Evolutionary conservation across 2,113 vertebrate genomes (phyloP).

Genomic region (Colossoma macropomum): DNA sequence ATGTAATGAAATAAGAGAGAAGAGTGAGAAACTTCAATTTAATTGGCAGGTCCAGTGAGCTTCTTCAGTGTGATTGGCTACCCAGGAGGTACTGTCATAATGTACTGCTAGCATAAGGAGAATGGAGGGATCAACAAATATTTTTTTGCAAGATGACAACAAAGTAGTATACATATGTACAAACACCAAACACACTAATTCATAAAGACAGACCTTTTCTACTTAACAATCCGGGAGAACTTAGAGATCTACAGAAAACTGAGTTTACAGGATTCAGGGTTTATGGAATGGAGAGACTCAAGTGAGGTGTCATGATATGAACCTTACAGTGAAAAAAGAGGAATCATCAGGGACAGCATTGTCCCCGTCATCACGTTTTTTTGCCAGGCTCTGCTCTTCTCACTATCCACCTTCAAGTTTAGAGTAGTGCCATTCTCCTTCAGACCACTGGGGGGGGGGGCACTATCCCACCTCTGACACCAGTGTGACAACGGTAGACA

Average conservation of each 20-base stretch:
- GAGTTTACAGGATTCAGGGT: constrained; percentile 3
- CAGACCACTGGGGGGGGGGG: no score
- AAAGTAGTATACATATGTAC: not conserved
- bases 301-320: no score
- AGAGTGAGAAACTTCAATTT: no score
- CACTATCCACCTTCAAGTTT: no score
- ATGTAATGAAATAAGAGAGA: no score
- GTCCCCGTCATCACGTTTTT: no score
- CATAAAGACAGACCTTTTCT: not conserved
- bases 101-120: not conserved
- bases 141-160: not conserved
- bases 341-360: no score
- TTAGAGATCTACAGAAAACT: constrained; percentile 9
- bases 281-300: not conserved
- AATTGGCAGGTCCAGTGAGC: not conserved
- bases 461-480: no score
- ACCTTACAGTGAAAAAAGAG: no score
- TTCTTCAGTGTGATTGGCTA: not conserved
- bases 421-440: no score
- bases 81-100: constrained; percentile 19
- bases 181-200: not conserved
- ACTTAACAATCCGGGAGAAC: not conserved
- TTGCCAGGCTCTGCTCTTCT: no score
- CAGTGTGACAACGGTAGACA: no score
- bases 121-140: not conserved